These are phyloP conservation scores for Stramonita haemastoma DNA, from an alignment of 2,888 invertebrate genomes.

Conservation along the genomic window DNA sequence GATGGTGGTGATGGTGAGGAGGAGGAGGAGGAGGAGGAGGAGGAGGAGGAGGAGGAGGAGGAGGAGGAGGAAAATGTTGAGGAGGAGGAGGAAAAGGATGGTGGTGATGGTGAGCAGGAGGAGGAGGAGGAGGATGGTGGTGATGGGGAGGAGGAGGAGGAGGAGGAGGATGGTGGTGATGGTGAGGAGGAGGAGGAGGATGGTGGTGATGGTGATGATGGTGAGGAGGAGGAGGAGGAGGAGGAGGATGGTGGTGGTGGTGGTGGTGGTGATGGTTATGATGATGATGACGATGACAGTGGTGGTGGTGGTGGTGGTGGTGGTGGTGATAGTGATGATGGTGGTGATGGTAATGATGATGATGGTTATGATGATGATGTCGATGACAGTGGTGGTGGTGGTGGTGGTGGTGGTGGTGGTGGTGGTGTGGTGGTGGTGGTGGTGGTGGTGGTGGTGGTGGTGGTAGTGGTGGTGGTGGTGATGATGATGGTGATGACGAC, in stretches of 20 bases:
- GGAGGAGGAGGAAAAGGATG: constrained; percentile 90
- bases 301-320: background rate
- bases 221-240: constrained; percentile 26
- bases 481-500: background rate
- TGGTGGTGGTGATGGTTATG: too few relatives aligned
- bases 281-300: background rate
- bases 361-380: constrained; percentile 3
- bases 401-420: background rate
- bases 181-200: constrained; percentile 77
- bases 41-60: too few relatives aligned
- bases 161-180: constrained; percentile 13
- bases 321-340: constrained; percentile 7
- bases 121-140: constrained; percentile 82
- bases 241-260: constrained; percentile 32
- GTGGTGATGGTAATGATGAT: background rate
- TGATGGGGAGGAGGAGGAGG: background rate
- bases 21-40: too few relatives aligned
- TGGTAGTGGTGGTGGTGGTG: background rate
- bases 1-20: too few relatives aligned
- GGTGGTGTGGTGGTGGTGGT: background rate
- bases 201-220: constrained; percentile 29
- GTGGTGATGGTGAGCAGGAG: constrained; percentile 67
- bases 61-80: too few relatives aligned
- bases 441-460: background rate
- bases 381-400: background rate